Conservation (phyloP, 1,140 invertebrate genomes). For the Papilio machaon region DNA sequence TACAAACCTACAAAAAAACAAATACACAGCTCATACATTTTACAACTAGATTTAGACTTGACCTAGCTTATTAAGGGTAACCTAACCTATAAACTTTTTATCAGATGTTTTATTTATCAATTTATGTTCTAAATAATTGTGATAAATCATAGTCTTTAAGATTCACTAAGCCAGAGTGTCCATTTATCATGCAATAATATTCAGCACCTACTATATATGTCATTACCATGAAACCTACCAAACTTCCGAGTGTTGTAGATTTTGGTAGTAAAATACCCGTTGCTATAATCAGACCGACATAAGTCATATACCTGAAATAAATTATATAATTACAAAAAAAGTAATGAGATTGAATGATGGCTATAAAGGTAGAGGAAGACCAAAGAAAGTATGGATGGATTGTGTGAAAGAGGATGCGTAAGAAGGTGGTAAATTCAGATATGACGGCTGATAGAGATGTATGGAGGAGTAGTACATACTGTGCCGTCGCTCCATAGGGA, state of each 20-base stretch:
- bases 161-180: slow-evolving; percentile 66
- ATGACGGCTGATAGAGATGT: too few relatives aligned
- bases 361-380: too few relatives aligned
- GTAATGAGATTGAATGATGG: too few relatives aligned
- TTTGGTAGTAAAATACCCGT: slow-evolving; percentile 91
- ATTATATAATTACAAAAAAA: slow-evolving; percentile 20
- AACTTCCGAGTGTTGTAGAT: slow-evolving; percentile 85
- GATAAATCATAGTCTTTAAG: slow-evolving; percentile 68
- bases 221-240: slow-evolving; percentile 88
- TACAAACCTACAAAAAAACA: slow-evolving; percentile 20
- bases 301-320: slow-evolving; percentile 86
- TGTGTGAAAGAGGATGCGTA: too few relatives aligned
- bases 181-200: slow-evolving; percentile 83
- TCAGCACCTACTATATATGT: slow-evolving; percentile 90
- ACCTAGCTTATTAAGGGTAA: too few relatives aligned
- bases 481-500: too few relatives aligned
- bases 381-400: too few relatives aligned
- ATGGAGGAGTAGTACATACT: too few relatives aligned
- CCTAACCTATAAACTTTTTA: background rate
- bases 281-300: slow-evolving; percentile 89
- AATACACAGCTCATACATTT: slow-evolving; percentile 9
- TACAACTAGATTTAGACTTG: too few relatives aligned
- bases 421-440: too few relatives aligned
- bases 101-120: background rate
- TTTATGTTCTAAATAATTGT: slow-evolving; percentile 58